Percentiles rank a stretch among this genome's conserved stretches.
Evolutionary conservation across 1,140 invertebrate genomes (phyloP).

Genomic region (Aphis craccivora): DNA sequence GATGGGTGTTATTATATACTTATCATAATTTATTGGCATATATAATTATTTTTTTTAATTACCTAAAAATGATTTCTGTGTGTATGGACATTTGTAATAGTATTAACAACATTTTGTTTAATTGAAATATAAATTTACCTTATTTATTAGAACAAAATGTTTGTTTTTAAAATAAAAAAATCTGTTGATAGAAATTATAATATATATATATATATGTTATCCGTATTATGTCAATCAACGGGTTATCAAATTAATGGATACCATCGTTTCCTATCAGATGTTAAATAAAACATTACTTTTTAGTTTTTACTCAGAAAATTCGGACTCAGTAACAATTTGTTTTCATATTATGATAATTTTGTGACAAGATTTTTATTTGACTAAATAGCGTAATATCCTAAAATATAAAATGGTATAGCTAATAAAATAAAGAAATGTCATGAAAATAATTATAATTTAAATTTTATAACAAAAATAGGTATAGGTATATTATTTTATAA

Average conservation of each 20-base stretch:
- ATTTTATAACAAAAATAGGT: background rate
- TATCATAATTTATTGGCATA: background rate
- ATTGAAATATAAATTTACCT: too few relatives aligned
- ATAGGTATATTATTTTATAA: background rate
- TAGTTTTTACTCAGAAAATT: background rate
- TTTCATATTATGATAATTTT: background rate
- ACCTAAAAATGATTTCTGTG: too few relatives aligned
- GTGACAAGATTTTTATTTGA: background rate
- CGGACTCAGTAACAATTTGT: background rate
- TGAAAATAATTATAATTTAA: background rate
- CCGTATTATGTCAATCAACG: background rate
- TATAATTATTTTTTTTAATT: background rate
- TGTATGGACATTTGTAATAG: too few relatives aligned
- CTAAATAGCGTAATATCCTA: background rate
- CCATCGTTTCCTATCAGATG: background rate
- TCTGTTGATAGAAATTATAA: background rate
- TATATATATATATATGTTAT: background rate
- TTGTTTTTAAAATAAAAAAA: background rate
- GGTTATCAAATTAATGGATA: background rate
- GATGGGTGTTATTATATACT: background rate
- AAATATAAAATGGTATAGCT: background rate
- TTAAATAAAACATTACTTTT: background rate
- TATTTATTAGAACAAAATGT: too few relatives aligned
- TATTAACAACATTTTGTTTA: too few relatives aligned
- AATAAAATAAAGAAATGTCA: background rate